A percentile compares a stretch with the other conserved stretches of the same genome.
phyloP scores from a whole-genome alignment of 2,888 invertebrate species.

The Thereva unica region DNA sequence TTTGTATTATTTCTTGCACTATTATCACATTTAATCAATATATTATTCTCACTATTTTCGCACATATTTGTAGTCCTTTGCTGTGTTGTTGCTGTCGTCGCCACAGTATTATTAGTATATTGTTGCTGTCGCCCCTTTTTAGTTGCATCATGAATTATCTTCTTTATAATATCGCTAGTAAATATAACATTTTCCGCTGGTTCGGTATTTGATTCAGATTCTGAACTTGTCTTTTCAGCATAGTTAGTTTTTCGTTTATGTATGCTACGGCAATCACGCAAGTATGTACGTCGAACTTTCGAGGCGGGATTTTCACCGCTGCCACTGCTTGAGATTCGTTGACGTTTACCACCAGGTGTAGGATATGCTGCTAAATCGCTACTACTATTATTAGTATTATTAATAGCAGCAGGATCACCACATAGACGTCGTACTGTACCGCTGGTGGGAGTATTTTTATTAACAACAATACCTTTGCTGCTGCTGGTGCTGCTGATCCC shows the following conservation, averaged over 20 bases:
- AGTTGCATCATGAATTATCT: too few relatives aligned
- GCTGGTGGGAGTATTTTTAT: too few relatives aligned
- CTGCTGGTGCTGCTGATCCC: slow-evolving; percentile 8
- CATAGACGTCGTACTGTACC: neutral
- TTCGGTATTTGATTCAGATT: neutral
- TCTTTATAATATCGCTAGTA: too few relatives aligned
- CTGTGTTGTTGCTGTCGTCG: neutral
- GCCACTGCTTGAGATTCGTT: slow-evolving; percentile 30
- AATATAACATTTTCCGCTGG: too few relatives aligned
- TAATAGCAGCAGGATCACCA: slow-evolving; percentile 7
- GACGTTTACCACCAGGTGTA: slow-evolving; percentile 27
- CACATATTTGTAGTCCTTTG: slow-evolving; percentile 20
- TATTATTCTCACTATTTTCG: slow-evolving; percentile 8
- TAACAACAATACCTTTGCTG: neutral
- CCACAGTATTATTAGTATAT: neutral
- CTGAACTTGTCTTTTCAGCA: slow-evolving; percentile 23
- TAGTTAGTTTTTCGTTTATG: slow-evolving; percentile 25
- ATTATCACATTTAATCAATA: slow-evolving; percentile 22
- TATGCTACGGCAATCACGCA: slow-evolving; percentile 31
- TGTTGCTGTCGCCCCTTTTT: too few relatives aligned
- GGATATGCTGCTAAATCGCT: neutral
- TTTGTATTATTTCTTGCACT: slow-evolving; percentile 20
- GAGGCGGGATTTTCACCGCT: neutral
- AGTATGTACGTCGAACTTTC: slow-evolving; percentile 32
- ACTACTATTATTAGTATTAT: too few relatives aligned